Conservation (phyloP, 2,113 vertebrate genomes). For the Protobothrops flavoviridis region DNA sequence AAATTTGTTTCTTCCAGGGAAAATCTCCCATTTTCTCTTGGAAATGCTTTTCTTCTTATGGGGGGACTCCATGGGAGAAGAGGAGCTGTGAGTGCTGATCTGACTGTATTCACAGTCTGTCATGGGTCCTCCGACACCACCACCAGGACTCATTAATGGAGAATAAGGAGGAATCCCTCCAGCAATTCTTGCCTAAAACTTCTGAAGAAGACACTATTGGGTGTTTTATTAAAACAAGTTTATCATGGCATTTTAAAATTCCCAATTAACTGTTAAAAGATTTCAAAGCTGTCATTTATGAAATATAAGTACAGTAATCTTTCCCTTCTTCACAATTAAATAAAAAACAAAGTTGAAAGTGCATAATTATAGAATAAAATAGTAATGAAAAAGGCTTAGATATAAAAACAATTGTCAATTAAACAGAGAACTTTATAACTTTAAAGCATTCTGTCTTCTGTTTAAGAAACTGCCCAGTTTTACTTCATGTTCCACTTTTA, state of each 20-base stretch:
- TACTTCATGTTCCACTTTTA: slow-evolving; percentile 37
- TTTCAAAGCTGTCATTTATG: slow-evolving; percentile 58
- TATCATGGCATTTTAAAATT: slow-evolving; percentile 5
- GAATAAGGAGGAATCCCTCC: slow-evolving; percentile 66
- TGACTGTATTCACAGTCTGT: slow-evolving; percentile 98
- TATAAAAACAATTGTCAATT: slow-evolving; percentile 14
- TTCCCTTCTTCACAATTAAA: slow-evolving; percentile 45
- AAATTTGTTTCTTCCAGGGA: slow-evolving; percentile 96
- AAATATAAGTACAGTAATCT: slow-evolving; percentile 9
- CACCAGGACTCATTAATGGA: slow-evolving; percentile 88
- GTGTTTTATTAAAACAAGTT: background rate
- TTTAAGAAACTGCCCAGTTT: background rate
- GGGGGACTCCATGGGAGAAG: slow-evolving; percentile 94
- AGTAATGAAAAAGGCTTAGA: slow-evolving; percentile 8
- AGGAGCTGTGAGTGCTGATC: slow-evolving; percentile 92
- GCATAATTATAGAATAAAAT: slow-evolving; percentile 45
- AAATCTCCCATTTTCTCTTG: slow-evolving; percentile 94
- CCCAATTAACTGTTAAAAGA: slow-evolving; percentile 54
- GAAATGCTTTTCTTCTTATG: slow-evolving; percentile 81
- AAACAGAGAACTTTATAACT: slow-evolving; percentile 8
- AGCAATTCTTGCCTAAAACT: slow-evolving; percentile 46
- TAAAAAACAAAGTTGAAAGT: slow-evolving; percentile 30
- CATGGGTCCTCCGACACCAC: slow-evolving; percentile 86
- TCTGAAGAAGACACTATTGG: slow-evolving; percentile 48
- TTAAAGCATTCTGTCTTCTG: slow-evolving; percentile 47